A percentile compares a stretch with the other conserved stretches of the same genome.
Conservation (phyloP, 2,888 invertebrate genomes). For the Timema cristinae region DNA sequence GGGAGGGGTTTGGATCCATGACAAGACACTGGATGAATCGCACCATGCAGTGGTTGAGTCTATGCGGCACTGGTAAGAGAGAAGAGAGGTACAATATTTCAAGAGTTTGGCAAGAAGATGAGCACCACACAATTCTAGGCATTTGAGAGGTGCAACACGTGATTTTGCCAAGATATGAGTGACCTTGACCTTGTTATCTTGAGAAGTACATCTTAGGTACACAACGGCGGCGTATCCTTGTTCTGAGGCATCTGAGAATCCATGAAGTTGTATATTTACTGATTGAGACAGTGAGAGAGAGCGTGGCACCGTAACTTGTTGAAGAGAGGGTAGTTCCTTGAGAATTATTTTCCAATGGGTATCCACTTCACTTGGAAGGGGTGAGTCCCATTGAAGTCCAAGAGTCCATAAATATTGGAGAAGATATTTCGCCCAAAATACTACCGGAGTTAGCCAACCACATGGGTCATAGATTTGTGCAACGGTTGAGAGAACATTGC, state of each 20-base stretch:
- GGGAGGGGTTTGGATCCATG: neutral
- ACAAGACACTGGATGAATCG: neutral
- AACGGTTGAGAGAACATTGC: neutral
- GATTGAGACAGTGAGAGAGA: neutral
- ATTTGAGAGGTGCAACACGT: neutral
- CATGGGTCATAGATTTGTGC: neutral
- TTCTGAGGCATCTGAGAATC: slow-evolving; percentile 1
- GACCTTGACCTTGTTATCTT: neutral
- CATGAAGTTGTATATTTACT: neutral
- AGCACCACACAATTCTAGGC: neutral
- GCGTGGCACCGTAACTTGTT: neutral
- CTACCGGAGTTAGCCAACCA: neutral
- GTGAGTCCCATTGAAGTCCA: neutral
- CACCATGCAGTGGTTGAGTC: neutral
- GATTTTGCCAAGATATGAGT: neutral
- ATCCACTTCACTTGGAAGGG: neutral
- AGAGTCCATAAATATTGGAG: neutral
- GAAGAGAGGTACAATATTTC: neutral
- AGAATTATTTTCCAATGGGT: neutral
- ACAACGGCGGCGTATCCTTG: neutral
- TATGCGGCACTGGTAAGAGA: neutral
- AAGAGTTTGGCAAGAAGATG: neutral
- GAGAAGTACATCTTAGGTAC: neutral
- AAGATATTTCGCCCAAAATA: neutral
- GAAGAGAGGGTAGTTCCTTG: neutral